Percentiles rank a stretch among this genome's conserved stretches.
Conservation (phyloP, 2,888 invertebrate species). For the Matsumyia berberina region DNA sequence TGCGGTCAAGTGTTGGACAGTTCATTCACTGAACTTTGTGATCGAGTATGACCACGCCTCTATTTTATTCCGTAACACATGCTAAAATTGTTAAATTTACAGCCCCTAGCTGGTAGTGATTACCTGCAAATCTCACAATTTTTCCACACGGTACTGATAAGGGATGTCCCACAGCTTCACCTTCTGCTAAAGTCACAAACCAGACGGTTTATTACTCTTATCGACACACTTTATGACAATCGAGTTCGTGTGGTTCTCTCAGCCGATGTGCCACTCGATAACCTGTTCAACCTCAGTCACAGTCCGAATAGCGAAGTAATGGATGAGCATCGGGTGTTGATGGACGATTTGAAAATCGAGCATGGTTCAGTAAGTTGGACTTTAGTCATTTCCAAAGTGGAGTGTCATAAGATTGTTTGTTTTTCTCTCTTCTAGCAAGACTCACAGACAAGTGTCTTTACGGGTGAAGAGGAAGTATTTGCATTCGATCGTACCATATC, state of each 20-base stretch:
- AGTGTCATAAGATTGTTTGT: slow-evolving; percentile 4
- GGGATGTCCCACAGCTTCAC: slow-evolving; percentile 94
- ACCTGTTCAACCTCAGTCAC: slow-evolving; percentile 87
- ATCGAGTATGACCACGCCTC: slow-evolving; percentile 87
- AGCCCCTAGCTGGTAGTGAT: slow-evolving; percentile 97
- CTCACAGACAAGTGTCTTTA: slow-evolving; percentile 95
- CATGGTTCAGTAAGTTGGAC: slow-evolving; percentile 87
- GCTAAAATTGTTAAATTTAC: slow-evolving; percentile 77
- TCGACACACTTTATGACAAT: slow-evolving; percentile 98
- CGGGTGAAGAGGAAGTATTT: slow-evolving; percentile 98
- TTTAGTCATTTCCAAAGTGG: neutral
- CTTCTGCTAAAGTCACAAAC: slow-evolving; percentile 93
- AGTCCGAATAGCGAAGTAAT: slow-evolving; percentile 85
- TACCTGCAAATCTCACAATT: slow-evolving; percentile 96
- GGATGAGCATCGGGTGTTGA: slow-evolving; percentile 93
- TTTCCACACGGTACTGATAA: slow-evolving; percentile 97
- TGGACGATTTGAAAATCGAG: slow-evolving; percentile 97
- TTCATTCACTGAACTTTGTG: slow-evolving; percentile 95
- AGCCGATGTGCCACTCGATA: slow-evolving; percentile 90
- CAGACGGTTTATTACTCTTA: slow-evolving; percentile 97
- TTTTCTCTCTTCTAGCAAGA: slow-evolving; percentile 86
- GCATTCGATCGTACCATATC: slow-evolving; percentile 98
- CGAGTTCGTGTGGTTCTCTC: slow-evolving; percentile 94
- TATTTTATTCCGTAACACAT: neutral
- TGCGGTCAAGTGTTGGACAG: slow-evolving; percentile 97